These are phyloP conservation scores for Poeciliopsis occidentalis DNA, from an alignment of 2,113 vertebrate species.

Conservation along the genomic window DNA sequence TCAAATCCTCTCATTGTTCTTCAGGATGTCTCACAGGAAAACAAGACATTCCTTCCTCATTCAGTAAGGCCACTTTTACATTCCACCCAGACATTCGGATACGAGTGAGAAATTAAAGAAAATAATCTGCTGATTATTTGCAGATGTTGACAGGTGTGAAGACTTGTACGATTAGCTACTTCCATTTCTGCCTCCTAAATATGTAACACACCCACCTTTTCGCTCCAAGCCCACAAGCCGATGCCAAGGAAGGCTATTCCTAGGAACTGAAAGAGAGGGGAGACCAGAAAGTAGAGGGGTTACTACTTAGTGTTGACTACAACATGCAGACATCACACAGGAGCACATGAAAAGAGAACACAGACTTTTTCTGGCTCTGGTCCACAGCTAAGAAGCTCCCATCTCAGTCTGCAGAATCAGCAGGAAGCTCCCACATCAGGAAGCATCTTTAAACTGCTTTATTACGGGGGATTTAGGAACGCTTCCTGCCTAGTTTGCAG, in stretches of 20 bases:
- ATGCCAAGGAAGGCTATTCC: constrained; percentile 74
- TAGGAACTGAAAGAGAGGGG: constrained; percentile 62
- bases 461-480: too few species aligned
- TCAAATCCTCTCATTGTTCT: constrained; percentile 55
- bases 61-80: constrained; percentile 38
- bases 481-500: too few species aligned
- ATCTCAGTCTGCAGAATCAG: constrained; percentile 37
- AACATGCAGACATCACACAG: constrained; percentile 31
- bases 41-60: constrained; percentile 57
- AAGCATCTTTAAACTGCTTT: constrained; percentile 23
- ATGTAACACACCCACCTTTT: constrained; percentile 61
- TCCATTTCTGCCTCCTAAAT: background rate
- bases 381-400: constrained; percentile 40
- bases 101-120: constrained; percentile 1
- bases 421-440: constrained; percentile 44
- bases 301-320: constrained; percentile 35
- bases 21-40: constrained; percentile 50
- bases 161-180: background rate
- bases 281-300: constrained; percentile 21
- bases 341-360: constrained; percentile 26
- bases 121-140: constrained; percentile 11
- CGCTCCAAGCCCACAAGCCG: constrained; percentile 76
- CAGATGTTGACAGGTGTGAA: background rate
- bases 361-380: constrained; percentile 56
- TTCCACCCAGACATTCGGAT: constrained; percentile 6